Base-by-base conservation (phyloP, 1,140 invertebrate genomes). In the Pseudomyrmex dendroicus region DNA sequence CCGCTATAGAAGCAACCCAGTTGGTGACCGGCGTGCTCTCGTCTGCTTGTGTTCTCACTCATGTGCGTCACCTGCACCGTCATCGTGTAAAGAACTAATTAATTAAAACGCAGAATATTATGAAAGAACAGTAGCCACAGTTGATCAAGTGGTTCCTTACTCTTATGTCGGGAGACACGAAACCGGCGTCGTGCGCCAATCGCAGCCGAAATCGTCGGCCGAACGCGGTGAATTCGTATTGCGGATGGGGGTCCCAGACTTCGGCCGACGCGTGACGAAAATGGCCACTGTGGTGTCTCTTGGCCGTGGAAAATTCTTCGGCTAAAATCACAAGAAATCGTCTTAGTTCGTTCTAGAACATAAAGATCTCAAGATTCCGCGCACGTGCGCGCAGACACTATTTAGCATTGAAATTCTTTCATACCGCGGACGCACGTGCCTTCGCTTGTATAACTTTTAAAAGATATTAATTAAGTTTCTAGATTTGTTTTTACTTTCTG, bases 221-320 rank as follows among this genome's bases (percentile, higher is more conserved):
- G 86, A 97, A 97, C 10, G 96, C 96, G 8, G 94, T 93, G 56
- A 97, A 96, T 86, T 95, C 95, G 84, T 97, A 97, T 78, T 96
- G 95, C 1, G 96, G 96, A 94, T 97, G 96, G 15, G 96, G 96
- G 91, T 97, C 96, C 96, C 96, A 97, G 20, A 96, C 93, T 89
- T 95, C 92, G 12, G 96, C 95, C 20, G 93, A 93, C 72, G 95
- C 94, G 73, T 95, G 95, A 22, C 96, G 94, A 89, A 96, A 97
- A 87, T 96, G 96, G 7, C 96, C 96, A 54, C 94, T 95, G 86
- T 96, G 94, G 78, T 95, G 95, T 59, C 94, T 90, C 50, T 86
- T 89, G 2, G 86, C 86, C 13, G 86, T 87, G 2, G 87, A 88
- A 22, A 61, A 74, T 56, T 84, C 66, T 1, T 91, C 88, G 8